Conservation (phyloP, 2,888 invertebrate genomes). For the Drosophila mimica region DNA sequence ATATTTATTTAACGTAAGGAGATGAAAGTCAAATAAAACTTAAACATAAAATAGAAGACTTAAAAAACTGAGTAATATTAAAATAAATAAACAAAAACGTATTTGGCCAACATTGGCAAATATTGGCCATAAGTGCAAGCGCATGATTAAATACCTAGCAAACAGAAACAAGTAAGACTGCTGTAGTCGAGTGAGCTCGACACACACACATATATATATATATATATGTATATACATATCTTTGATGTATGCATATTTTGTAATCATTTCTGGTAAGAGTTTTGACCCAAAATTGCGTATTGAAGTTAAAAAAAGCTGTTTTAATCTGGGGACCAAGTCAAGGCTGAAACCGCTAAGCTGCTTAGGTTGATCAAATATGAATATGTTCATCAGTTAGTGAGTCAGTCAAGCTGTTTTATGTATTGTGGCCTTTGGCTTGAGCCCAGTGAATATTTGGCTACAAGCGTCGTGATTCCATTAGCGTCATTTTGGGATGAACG, state of each 20-base stretch:
- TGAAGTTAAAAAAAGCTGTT: neutral
- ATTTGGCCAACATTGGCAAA: too few species aligned
- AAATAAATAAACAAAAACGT: too few species aligned
- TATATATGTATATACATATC: neutral
- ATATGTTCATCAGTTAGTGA: neutral
- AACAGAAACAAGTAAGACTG: too few species aligned
- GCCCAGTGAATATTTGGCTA: constrained; percentile 32
- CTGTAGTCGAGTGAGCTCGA: too few species aligned
- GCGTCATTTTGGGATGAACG: constrained; percentile 33
- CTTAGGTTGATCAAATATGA: constrained; percentile 3
- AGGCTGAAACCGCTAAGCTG: neutral
- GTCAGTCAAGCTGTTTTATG: neutral
- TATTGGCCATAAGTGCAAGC: too few species aligned
- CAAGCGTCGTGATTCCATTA: constrained; percentile 54
- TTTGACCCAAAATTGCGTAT: neutral
- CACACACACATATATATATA: neutral
- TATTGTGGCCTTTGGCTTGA: neutral
- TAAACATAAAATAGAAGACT: too few species aligned
- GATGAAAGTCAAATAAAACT: too few species aligned
- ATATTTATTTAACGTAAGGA: too few species aligned
- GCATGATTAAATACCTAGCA: too few species aligned
- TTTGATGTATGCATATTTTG: neutral
- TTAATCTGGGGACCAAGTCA: neutral
- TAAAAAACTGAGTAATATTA: too few species aligned
- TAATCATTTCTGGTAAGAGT: neutral